Evolutionary conservation across 2,797 vertebrate species (phyloP).

Genomic region (Etheostoma perlongum): DNA sequence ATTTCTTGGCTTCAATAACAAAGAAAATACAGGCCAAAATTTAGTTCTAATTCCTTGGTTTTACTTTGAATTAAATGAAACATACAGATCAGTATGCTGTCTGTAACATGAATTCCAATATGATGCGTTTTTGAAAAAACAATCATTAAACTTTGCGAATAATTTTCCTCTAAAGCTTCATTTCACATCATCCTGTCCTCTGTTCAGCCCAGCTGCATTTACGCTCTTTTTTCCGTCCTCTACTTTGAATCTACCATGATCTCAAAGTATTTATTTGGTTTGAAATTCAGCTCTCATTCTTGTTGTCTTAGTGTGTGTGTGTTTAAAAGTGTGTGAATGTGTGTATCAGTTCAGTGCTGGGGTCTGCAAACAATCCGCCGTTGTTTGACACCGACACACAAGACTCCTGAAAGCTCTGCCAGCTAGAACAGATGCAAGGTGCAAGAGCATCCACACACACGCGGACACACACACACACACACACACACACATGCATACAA

Average conservation of each 20-base stretch:
- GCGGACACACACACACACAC: conserved; percentile 14
- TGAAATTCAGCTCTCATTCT: conserved; percentile 33
- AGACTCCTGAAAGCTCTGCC: conserved; percentile 65
- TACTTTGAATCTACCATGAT: conserved; percentile 11
- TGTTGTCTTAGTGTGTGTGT: conserved; percentile 16
- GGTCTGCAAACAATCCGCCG: conserved; percentile 75
- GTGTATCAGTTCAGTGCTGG: conserved; percentile 57
- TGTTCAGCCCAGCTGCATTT: conserved; percentile 29
- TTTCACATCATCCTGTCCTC: conserved; percentile 16
- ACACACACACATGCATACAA: neutral
- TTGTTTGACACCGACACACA: conserved; percentile 71
- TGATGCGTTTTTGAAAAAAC: conserved; percentile 12
- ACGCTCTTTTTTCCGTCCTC: neutral
- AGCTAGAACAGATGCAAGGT: conserved; percentile 76
- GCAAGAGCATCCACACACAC: conserved; percentile 44
- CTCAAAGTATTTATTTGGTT: conserved; percentile 38
- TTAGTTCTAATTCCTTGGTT: neutral
- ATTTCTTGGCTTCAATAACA: neutral
- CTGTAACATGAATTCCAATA: neutral
- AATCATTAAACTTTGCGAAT: neutral
- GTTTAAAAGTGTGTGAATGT: conserved; percentile 47
- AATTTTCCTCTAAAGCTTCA: conserved; percentile 27
- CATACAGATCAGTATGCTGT: neutral
- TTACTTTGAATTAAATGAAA: conserved; percentile 1
- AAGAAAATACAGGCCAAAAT: neutral